Conservation (phyloP, 2,888 invertebrate species). For the Bombyx huttoni region DNA sequence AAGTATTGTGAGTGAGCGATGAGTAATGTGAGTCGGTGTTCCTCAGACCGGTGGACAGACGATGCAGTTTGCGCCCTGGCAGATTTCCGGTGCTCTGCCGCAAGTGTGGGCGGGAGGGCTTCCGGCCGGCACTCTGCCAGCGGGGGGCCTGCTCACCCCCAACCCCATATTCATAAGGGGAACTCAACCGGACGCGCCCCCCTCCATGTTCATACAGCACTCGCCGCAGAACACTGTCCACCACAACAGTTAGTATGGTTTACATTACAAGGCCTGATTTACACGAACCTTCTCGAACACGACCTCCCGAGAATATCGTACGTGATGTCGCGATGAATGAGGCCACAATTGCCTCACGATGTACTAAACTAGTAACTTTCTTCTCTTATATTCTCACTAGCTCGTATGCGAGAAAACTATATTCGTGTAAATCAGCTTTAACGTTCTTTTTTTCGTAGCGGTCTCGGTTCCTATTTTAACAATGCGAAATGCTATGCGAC, state of each 20-base stretch:
- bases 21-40: constrained; percentile 3
- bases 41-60: constrained; percentile 74
- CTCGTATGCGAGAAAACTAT: too few species aligned
- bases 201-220: constrained; percentile 86
- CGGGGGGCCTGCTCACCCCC: constrained; percentile 76
- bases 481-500: not conserved
- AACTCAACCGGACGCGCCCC: constrained; percentile 78
- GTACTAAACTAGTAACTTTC: too few species aligned
- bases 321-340: too few species aligned
- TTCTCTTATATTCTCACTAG: too few species aligned
- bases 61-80: constrained; percentile 88
- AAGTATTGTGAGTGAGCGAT: not conserved
- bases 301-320: too few species aligned
- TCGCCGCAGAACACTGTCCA: constrained; percentile 75
- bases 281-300: too few species aligned
- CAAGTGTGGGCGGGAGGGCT: constrained; percentile 84
- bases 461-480: not conserved
- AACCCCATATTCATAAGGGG: constrained; percentile 89
- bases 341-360: too few species aligned
- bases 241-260: constrained; percentile 56
- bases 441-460: not conserved
- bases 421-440: too few species aligned
- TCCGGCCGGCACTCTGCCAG: constrained; percentile 75
- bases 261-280: not conserved
- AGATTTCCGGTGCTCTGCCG: constrained; percentile 78